Conservation (phyloP, 2,797 vertebrate genomes). For the Hemibagrus guttatus region DNA sequence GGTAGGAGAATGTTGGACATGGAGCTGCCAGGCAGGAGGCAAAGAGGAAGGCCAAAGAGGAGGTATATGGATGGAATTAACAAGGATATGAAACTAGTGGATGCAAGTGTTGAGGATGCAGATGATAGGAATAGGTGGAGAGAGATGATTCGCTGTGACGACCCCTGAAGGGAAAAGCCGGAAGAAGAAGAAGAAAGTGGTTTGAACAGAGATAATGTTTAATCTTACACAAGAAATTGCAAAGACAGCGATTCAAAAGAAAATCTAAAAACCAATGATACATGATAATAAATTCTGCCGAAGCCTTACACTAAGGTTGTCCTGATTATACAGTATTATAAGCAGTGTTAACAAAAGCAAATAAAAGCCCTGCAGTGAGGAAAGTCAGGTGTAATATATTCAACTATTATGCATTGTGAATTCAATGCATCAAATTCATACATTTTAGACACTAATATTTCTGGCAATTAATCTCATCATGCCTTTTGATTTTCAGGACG, state of each 20-base stretch:
- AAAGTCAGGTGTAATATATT: neutral
- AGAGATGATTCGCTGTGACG: too few relatives aligned
- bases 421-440: neutral
- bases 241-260: neutral
- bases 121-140: too few relatives aligned
- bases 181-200: too few relatives aligned
- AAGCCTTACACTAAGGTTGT: neutral
- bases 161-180: too few relatives aligned
- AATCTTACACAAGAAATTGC: neutral
- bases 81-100: too few relatives aligned
- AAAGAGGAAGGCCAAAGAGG: too few relatives aligned
- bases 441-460: neutral
- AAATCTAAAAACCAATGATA: neutral
- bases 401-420: neutral
- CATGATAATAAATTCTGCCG: neutral
- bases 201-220: neutral
- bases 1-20: too few relatives aligned
- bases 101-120: too few relatives aligned
- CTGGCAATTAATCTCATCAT: neutral
- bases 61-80: too few relatives aligned
- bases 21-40: too few relatives aligned
- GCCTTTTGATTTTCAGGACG: neutral
- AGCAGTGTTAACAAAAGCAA: neutral
- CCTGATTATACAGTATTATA: neutral
- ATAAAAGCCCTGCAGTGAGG: neutral